Evolutionary conservation across 1,140 invertebrate species (phyloP), one percentile per base, ranked within the genome.

Genomic region (Temnothorax longispinosus): DNA sequence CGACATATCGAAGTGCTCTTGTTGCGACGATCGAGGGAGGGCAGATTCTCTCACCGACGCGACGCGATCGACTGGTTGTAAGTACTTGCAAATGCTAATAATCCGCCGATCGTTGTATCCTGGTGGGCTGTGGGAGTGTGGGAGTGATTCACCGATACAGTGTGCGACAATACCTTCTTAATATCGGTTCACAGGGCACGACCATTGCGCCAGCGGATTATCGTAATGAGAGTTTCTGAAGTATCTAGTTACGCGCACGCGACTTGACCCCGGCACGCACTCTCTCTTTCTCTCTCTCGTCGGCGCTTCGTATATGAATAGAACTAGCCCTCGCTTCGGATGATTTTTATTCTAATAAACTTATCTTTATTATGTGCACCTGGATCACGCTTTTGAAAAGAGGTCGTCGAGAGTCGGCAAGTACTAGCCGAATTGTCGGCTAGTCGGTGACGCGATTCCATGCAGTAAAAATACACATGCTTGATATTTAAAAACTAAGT

Each of bases 141-240:
- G 52, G 44, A 90, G 69, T 76, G 86, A 88, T 88, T 91, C 82
- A 86, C 82, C 71, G 76, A 91, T 90, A 90, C 74, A 56, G n/a
- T 27, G 10, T 38, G 69, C 62, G 62, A 91, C 89, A 91, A 91
- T 90, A 87, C 71, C 86, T 88, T 90, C 88, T 91, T 90, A 90
- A 91, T 90, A 90, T 90, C 77, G 38, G 38, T 65, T 80, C 81
- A 47, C 38, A 54, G 65, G 74, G 56, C 81, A 62, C 80, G 86
- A 88, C 71, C 62, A 76, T 90, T 90, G 67, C 86, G 69, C 80
- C 44, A 56, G 77, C 21, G 72, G 64, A 88, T 90, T 90, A 90
- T 91, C 44, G 62, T 90, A 91, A 91, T 44, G 77, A 86, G 86
- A 58, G 47, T 72, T 90, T 21, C 64, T 47, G 18, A 74, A 86